phyloP scores from a whole-genome alignment of 2,113 vertebrate genomes.

The Nothocercus nigrocapillus region DNA sequence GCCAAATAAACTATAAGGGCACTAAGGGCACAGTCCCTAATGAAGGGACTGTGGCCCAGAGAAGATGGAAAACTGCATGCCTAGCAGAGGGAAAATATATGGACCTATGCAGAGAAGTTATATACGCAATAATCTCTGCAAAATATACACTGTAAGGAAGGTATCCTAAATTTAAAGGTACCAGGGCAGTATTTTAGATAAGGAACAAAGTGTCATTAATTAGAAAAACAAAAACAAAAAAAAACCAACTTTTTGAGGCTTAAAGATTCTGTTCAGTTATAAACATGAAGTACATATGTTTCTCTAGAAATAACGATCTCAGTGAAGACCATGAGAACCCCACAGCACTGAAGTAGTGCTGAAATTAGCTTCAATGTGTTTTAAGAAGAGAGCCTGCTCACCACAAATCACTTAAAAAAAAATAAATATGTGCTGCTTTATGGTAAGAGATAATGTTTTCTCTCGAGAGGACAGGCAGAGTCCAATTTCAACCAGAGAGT shows the following conservation, averaged over 20 bases:
- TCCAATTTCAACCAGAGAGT: not conserved
- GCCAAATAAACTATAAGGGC: not conserved
- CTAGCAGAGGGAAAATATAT: not conserved
- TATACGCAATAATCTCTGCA: not conserved
- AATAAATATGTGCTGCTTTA: not conserved
- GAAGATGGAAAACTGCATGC: not conserved
- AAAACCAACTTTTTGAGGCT: not conserved
- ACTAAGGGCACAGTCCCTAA: not conserved
- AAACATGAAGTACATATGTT: not conserved
- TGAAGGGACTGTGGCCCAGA: not conserved
- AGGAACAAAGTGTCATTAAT: not conserved
- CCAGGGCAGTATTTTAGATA: not conserved
- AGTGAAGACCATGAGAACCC: not conserved
- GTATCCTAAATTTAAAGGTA: not conserved
- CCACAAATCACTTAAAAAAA: not conserved
- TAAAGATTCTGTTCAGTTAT: not conserved
- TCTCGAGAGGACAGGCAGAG: not conserved
- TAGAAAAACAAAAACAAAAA: not conserved
- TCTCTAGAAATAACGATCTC: not conserved
- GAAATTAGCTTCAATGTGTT: not conserved
- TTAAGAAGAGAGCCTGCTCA: not conserved
- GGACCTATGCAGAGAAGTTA: not conserved
- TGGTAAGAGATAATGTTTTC: constrained; percentile 9
- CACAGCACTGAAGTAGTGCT: not conserved
- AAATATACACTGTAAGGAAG: not conserved